Conservation (phyloP, 2,888 invertebrate species). For the Ctena decussata region DNA sequence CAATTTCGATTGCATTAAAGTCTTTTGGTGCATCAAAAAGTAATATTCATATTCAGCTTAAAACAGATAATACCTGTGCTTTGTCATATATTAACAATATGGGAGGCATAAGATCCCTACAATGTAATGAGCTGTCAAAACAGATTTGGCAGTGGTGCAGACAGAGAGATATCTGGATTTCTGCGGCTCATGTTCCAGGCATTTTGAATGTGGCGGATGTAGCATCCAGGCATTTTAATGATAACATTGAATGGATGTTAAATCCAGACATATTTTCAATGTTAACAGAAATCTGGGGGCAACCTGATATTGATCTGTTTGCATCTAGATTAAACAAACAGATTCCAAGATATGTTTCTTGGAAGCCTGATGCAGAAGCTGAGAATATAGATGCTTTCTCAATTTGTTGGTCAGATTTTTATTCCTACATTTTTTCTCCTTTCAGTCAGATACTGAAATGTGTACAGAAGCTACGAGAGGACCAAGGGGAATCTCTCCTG, state of each 20-base stretch:
- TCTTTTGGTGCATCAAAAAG: slow-evolving; percentile 6
- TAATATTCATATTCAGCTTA: slow-evolving; percentile 37
- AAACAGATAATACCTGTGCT: slow-evolving; percentile 43
- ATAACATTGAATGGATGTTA: no score
- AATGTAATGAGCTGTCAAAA: slow-evolving; percentile 8
- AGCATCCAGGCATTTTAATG: no score
- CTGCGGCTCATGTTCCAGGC: neutral
- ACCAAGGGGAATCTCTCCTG: slow-evolving; percentile 35
- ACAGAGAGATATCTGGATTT: no score
- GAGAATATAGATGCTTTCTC: slow-evolving; percentile 32
- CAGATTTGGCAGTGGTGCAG: slow-evolving; percentile 34
- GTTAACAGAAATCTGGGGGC: neutral
- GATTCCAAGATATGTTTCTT: slow-evolving; percentile 22
- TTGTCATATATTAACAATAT: slow-evolving; percentile 44
- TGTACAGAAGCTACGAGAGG: slow-evolving; percentile 30
- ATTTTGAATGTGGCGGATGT: neutral
- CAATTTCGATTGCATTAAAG: slow-evolving; percentile 34
- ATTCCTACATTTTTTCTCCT: no score
- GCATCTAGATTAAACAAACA: slow-evolving; percentile 35
- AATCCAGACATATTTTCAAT: slow-evolving; percentile 27
- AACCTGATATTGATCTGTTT: slow-evolving; percentile 29
- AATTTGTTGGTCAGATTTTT: slow-evolving; percentile 21
- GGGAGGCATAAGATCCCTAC: slow-evolving; percentile 23
- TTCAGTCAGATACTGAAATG: slow-evolving; percentile 30
- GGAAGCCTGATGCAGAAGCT: slow-evolving; percentile 36